A percentile compares a stretch with the other conserved stretches of the same genome.
These are phyloP conservation scores for Oceanodroma tethys DNA, from an alignment of 2,113 vertebrate genomes.

Conservation along the genomic window DNA sequence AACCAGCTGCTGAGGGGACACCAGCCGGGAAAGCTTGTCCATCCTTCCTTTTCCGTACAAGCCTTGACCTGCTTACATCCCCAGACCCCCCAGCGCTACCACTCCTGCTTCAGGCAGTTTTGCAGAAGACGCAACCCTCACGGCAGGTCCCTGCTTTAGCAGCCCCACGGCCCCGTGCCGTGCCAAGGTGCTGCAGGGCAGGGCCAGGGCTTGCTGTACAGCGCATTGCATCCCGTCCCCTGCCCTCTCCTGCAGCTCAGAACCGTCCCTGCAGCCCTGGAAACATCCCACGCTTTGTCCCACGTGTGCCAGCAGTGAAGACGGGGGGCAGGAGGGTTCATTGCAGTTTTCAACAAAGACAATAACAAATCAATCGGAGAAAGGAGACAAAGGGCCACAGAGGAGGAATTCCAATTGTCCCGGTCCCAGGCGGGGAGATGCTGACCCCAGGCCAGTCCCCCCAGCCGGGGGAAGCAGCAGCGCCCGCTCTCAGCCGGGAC, in stretches of 20 bases:
- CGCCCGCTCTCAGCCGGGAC: too few relatives aligned
- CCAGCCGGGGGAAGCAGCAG: not conserved
- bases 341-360: not conserved
- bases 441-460: not conserved
- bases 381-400: not conserved
- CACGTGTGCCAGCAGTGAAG: not conserved
- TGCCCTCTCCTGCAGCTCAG: not conserved
- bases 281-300: not conserved
- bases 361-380: not conserved
- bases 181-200: too few relatives aligned
- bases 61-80: too few relatives aligned
- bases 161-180: accelerated
- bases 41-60: not conserved
- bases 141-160: not conserved
- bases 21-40: not conserved
- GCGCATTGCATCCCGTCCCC: accelerated
- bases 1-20: not conserved
- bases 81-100: not conserved
- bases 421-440: too few relatives aligned
- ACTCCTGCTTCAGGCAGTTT: not conserved
- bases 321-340: not conserved
- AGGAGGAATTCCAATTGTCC: too few relatives aligned
- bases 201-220: not conserved
- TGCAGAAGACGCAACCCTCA: not conserved
- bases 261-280: not conserved